Evolutionary conservation across 2,797 vertebrate species (phyloP).

Genomic region (Coracias cyanogaster): DNA sequence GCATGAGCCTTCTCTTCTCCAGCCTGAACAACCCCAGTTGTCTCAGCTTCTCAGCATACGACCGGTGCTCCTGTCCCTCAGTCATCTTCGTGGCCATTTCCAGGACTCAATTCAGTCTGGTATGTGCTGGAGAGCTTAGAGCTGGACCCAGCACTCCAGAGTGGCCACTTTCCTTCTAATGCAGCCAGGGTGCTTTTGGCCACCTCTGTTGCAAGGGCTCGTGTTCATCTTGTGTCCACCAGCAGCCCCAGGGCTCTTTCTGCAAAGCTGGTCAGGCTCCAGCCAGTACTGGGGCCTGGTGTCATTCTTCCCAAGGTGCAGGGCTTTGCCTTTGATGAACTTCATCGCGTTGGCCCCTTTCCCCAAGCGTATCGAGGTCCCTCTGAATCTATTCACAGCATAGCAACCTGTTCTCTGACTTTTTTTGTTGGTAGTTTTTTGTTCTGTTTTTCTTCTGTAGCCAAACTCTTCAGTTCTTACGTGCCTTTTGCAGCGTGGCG

Average conservation of each 20-base stretch:
- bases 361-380: background rate
- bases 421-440: background rate
- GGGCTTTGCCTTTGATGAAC: background rate
- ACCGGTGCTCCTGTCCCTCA: background rate
- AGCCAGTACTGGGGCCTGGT: background rate
- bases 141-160: background rate
- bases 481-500: background rate
- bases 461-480: background rate
- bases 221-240: fast-evolving
- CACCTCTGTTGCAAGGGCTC: background rate
- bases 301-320: background rate
- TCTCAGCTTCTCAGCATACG: background rate
- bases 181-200: background rate
- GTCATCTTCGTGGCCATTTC: background rate
- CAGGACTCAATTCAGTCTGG: background rate
- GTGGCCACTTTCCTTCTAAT: background rate
- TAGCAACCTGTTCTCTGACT: background rate
- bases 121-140: background rate
- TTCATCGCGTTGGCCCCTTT: background rate
- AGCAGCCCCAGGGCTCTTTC: background rate
- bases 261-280: fast-evolving
- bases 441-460: background rate
- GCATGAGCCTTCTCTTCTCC: background rate
- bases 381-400: background rate
- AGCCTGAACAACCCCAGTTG: background rate